phyloP scores from a whole-genome alignment of 2,888 invertebrate species.

The Ditylenchus weischeri region DNA sequence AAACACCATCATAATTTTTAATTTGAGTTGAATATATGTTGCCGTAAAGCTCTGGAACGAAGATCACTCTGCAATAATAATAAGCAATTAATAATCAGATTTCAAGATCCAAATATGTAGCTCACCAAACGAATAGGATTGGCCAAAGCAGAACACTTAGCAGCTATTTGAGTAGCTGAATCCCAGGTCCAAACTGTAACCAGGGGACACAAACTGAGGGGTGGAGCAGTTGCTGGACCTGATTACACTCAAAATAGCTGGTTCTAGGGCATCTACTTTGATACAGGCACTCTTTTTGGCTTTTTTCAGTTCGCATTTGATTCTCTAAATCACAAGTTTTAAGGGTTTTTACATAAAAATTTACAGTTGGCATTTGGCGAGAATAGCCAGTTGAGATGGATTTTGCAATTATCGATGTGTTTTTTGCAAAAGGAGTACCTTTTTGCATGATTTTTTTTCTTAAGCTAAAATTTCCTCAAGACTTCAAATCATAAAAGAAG shows the following conservation, averaged over 20 bases:
- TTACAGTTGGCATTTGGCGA: background rate
- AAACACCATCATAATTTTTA: too few relatives aligned
- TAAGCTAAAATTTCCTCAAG: too few relatives aligned
- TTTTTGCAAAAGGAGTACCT: too few relatives aligned
- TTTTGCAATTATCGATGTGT: too few relatives aligned
- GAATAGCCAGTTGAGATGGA: too few relatives aligned
- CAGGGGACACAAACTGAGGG: constrained; percentile 59
- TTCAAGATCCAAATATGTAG: background rate
- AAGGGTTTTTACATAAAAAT: background rate
- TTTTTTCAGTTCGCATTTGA: background rate
- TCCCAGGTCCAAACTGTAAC: constrained; percentile 58
- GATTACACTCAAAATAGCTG: constrained; percentile 10
- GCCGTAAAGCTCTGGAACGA: constrained; percentile 31
- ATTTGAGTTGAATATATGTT: background rate
- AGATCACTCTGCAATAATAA: constrained; percentile 36
- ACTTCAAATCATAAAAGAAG: too few relatives aligned
- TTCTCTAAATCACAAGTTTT: background rate
- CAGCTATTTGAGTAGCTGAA: constrained; percentile 52
- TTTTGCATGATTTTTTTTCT: too few relatives aligned
- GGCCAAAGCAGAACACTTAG: constrained; percentile 47
- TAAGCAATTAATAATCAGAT: too few relatives aligned
- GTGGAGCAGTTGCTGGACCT: constrained; percentile 34
- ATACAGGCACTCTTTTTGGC: background rate
- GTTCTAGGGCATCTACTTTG: background rate
- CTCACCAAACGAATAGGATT: constrained; percentile 57